Conservation (phyloP, 2,113 vertebrate species). For the Mus musculus region DNA sequence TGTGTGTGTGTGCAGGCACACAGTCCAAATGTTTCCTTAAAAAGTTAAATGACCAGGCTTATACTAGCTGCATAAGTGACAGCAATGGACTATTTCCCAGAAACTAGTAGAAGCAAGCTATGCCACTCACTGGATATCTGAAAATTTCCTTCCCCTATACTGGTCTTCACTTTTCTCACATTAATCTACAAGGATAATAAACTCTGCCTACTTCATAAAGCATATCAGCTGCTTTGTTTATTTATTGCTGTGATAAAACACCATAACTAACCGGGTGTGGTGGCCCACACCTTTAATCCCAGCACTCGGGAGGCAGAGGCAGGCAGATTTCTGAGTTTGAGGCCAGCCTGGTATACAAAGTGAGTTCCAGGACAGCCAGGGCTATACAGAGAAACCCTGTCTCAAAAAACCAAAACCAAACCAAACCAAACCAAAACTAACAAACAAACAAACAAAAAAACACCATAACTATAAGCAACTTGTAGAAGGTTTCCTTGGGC, state of each 20-base stretch:
- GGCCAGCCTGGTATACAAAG: no score
- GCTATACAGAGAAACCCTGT: no score
- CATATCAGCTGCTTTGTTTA: neutral
- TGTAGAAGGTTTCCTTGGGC: neutral
- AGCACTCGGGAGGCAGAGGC: no score
- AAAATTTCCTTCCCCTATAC: slow-evolving; percentile 11
- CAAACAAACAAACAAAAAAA: no score
- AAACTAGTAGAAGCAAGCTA: slow-evolving; percentile 13
- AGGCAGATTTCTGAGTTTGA: no score
- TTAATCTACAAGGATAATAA: slow-evolving; percentile 34
- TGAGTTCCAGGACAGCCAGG: no score
- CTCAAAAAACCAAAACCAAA: no score
- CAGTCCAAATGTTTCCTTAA: neutral
- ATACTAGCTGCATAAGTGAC: neutral
- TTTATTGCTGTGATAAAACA: neutral
- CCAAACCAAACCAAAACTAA: no score
- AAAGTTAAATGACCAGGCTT: neutral
- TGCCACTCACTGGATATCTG: neutral
- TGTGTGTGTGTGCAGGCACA: neutral
- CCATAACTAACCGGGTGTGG: neutral
- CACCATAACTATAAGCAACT: neutral
- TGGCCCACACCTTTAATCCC: no score
- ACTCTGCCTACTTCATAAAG: neutral
- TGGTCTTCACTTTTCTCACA: slow-evolving; percentile 24
- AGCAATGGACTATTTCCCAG: neutral